Evolutionary conservation across 2,113 vertebrate genomes (phyloP).

Genomic region (Uropsilus gracilis): DNA sequence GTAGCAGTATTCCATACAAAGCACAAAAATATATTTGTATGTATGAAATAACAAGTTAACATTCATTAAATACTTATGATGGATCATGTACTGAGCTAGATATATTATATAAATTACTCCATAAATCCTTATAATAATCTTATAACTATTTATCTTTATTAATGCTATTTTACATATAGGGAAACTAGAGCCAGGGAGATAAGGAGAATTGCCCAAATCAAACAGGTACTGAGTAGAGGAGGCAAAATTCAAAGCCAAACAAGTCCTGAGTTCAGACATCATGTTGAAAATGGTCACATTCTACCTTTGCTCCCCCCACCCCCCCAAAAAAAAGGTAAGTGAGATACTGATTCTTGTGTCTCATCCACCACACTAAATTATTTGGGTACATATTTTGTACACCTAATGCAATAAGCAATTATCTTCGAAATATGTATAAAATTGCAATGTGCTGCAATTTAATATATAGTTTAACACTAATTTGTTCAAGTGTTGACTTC

Average conservation of each 20-base stretch:
- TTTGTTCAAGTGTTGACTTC: slow-evolving; percentile 77
- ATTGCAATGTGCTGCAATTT: slow-evolving; percentile 59
- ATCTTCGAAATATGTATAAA: slow-evolving; percentile 63
- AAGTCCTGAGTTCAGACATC: neutral
- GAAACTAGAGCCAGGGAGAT: neutral
- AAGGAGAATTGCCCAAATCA: neutral
- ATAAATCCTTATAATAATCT: neutral
- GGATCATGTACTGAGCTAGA: neutral
- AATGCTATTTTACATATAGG: neutral
- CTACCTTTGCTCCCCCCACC: neutral
- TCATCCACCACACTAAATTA: slow-evolving; percentile 58
- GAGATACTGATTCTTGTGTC: slow-evolving; percentile 18
- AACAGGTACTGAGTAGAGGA: neutral
- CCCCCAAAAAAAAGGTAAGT: neutral
- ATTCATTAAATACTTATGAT: neutral
- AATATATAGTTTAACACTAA: slow-evolving; percentile 77
- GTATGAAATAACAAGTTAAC: neutral
- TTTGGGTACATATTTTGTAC: slow-evolving; percentile 60
- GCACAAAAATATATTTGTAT: neutral
- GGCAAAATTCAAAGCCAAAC: slow-evolving; percentile 1
- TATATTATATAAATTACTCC: neutral
- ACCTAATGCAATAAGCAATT: slow-evolving; percentile 73
- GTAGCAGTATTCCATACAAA: neutral
- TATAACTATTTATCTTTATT: neutral
- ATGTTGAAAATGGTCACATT: neutral